Evolutionary conservation across 2,797 vertebrate species (phyloP), one percentile per base, ranked within the genome.

Genomic region (Platalea minor): DNA sequence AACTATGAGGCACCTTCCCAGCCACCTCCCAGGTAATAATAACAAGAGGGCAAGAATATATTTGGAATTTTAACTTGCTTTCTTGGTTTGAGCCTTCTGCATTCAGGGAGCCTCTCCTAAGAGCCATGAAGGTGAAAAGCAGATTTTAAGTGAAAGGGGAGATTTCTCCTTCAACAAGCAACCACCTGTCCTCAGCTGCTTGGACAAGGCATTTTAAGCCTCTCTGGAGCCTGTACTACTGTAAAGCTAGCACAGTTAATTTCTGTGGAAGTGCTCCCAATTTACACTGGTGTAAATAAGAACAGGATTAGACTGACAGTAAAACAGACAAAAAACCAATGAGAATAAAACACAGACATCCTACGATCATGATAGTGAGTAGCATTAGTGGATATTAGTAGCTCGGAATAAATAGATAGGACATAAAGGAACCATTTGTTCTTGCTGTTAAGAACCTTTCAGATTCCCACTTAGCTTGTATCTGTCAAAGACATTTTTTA

Each of bases 401-500:
- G 43, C 35, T 86, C 76, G 84, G 63, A 86, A 90, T 72, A 92
- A 95, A 85, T 13, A 82, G 59, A 65, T 20, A 89, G 41, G 37
- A 68, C 53, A 37, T 41, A 50, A 80, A 95, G 51, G 57, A 89
- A 37, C 9, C 86, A 24, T 56, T 92, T 86, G 31, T 76, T 88
- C 35, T 28, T 86, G n/a, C 35, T 91, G 17, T 57, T 86, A 79
- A 65, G 61, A 83, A 60, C 25, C 17, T 65, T 92, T 89, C 56
- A 11, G 39, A 78, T 81, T 92, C 63, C 73, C 63, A 8, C 54
- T 96, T 86, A 69, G 46, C 50, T 79, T 76, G 24, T 60, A 81
- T 92, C 85, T 90, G 73, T 67, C 91, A 94, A 85, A 91, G 54
- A 53, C 39, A 10, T 80, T 89, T 89, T 89, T 63, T 74, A 26